Evolutionary conservation across 2,797 vertebrate species (phyloP).

Genomic region (Neosalanx taihuensis): DNA sequence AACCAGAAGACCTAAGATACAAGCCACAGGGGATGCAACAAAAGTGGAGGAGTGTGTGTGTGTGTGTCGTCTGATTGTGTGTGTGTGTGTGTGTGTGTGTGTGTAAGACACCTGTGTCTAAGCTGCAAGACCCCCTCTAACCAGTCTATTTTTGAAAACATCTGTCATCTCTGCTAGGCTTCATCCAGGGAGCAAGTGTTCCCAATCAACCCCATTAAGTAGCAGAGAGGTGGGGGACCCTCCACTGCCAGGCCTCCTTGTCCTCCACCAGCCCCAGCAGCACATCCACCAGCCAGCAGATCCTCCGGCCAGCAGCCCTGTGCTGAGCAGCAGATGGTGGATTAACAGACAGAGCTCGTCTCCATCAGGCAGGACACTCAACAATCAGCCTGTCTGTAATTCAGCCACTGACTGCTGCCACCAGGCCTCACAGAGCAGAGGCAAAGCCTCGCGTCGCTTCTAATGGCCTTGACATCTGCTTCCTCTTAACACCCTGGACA

Average conservation of each 20-base stretch:
- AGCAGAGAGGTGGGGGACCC: slow-evolving; percentile 40
- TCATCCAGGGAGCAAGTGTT: slow-evolving; percentile 33
- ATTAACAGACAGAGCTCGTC: slow-evolving; percentile 70
- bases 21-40: too few species aligned
- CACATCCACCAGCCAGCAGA: slow-evolving; percentile 56
- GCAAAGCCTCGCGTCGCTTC: slow-evolving; percentile 2
- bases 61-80: too few species aligned
- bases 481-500: neutral
- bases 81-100: too few species aligned
- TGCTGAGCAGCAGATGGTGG: slow-evolving; percentile 66
- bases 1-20: too few species aligned
- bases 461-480: slow-evolving; percentile 10
- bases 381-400: slow-evolving; percentile 48
- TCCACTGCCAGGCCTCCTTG: slow-evolving; percentile 48
- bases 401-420: slow-evolving; percentile 50
- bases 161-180: slow-evolving; percentile 45
- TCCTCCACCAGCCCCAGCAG: too few species aligned
- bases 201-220: slow-evolving; percentile 35
- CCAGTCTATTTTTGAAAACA: neutral
- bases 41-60: too few species aligned
- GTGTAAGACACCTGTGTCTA: too few species aligned
- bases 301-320: slow-evolving; percentile 58
- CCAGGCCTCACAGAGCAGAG: slow-evolving; percentile 33
- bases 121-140: too few species aligned
- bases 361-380: slow-evolving; percentile 55